Evolutionary conservation across 2,797 vertebrate genomes (phyloP), one percentile per base, ranked within the genome.

Genomic region (Synaphobranchus kaupii): DNA sequence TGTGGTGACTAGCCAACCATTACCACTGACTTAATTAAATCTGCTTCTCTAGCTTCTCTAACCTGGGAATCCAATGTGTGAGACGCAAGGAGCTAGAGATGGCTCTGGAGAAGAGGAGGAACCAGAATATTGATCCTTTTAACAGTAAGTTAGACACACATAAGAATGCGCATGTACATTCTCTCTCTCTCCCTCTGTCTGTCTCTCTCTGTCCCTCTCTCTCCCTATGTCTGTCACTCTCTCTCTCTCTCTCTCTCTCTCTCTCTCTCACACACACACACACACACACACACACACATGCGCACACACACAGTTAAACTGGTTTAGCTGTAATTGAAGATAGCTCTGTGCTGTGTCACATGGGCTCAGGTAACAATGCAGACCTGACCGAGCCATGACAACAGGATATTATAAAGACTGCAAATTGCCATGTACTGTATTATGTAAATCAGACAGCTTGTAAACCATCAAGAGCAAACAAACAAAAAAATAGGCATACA

Each of bases 41-140:
- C 17, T 44, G 39, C 25, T 50, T 25, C 6, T n/a, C 78, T 81
- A n/a, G 71, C 93, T 99, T 99, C 76, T 95, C 96, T 87, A 99
- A 99, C 90, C 93, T 99, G 15, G 98, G 98, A 13, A 98, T 99
- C 91, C 98, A 99, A 95, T 99, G 98, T 58, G 97, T 99, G 89
- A 94, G 97, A 89, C 97, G 98, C 92, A 98, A 96, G 92, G 98
- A 99, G 91, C 95, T 99, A 0, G 97, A 98, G 17, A 48, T 90
- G 0, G 97, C 98, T 0, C 97, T 99, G 0, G 94, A 97, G 89
- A 97, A 95, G 85, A 97, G 98, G 87, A 96, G 97, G 88, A 97
- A 92, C 86, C 95, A 96, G 85, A 97, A 98, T 7, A 98, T 99
- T 0, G 98, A 99, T 92, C 98, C 98, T 8, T 99, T 98, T 94